These are phyloP conservation scores for Drymonia ruficornis DNA, from an alignment of 2,888 invertebrate species.

Conservation along the genomic window DNA sequence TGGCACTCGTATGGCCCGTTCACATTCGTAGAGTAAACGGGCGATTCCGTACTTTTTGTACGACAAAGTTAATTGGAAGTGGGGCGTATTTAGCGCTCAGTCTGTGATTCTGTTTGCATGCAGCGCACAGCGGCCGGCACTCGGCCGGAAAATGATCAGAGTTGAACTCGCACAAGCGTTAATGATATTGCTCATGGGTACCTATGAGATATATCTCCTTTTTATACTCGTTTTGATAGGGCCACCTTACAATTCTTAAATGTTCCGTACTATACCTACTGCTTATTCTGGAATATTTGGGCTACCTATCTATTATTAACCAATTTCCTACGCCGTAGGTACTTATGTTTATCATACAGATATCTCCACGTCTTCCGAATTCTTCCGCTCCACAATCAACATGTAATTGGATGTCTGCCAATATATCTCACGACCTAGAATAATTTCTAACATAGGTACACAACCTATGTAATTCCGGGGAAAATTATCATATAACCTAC, in stretches of 20 bases:
- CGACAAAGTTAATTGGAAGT: conserved; percentile 43
- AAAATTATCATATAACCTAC: not conserved
- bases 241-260: too few relatives aligned
- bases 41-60: conserved; percentile 17
- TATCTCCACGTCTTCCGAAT: conserved; percentile 30
- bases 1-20: conserved; percentile 2
- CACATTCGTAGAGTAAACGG: conserved; percentile 4
- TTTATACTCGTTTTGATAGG: too few relatives aligned
- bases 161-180: conserved; percentile 20
- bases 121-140: conserved; percentile 30
- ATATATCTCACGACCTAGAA: conserved; percentile 20
- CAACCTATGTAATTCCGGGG: not conserved
- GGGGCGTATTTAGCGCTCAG: conserved; percentile 39
- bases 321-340: not conserved
- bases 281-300: not conserved
- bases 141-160: conserved; percentile 45
- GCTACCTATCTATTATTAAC: not conserved
- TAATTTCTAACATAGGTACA: not conserved
- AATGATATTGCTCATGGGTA: not conserved
- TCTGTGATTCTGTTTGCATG: conserved; percentile 52
- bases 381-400: conserved; percentile 31
- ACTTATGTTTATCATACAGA: conserved; percentile 1
- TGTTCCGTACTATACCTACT: too few relatives aligned
- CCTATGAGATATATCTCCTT: too few relatives aligned
- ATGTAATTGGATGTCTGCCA: conserved; percentile 35